Base-by-base conservation (phyloP, 2,888 invertebrate genomes). In the Thelaira solivaga region DNA sequence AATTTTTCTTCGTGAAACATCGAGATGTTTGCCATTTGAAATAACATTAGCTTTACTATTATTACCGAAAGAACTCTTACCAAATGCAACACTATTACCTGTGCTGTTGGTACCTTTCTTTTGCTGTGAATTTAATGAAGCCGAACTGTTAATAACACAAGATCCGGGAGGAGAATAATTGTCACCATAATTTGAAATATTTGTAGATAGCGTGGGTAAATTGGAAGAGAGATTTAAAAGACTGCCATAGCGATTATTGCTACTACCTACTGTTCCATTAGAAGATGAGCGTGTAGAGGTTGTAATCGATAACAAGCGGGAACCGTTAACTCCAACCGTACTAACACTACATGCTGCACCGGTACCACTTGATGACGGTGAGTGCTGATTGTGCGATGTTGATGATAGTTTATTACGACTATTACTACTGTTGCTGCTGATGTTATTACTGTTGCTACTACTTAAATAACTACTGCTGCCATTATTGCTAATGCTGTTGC, bases 1-100 rank as follows among this genome's bases (percentile, higher is more conserved):
- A 80, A 88, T 96, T 91, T 85, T 92, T 91, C 88, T 86, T 18
- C 86, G 82, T 4, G 88, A 87, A 86, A 89, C 87, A 86, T 90
- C 89, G 3, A 84, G 83, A 71, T 82, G 82, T 76, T 87, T 87
- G 36, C 83, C 77, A 47, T 78, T 78, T 2, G 43, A 43, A 18
- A 43, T 24, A 13, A 79, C 78, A 55, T 53, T 61, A 6, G 79
- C 72, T 61, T 68, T 72, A 31, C 64, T 55, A 62, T 76, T 75
- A 10, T 49, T 57, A 22, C 80, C 81, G 8, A 78, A 73, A 36
- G 78, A 64, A n/a, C 62, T 41, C 45, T 69, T 76, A 13, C 61
- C 51, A 51, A 45, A 36, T 10, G 41, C 29, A 11, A 45, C 18
- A 18, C 65, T 59, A 24, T 39, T 64, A 4, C 73, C 69, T 24